Conservation (phyloP, 2,888 invertebrate genomes). For the Andrena minutula region DNA sequence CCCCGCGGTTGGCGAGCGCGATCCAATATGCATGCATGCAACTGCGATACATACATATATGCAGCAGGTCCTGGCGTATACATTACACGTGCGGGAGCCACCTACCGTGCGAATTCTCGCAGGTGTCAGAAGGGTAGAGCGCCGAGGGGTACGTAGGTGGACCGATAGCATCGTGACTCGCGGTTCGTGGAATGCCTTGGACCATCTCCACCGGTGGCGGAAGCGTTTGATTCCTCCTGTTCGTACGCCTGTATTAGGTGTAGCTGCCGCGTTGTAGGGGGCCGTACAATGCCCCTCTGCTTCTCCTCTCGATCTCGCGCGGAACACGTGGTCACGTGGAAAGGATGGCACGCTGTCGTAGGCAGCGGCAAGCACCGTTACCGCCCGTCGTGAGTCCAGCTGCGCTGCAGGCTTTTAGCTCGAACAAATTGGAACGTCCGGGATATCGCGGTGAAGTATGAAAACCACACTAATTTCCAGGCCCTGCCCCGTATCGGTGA, state of each 20-base stretch:
- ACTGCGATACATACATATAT: constrained; percentile 70
- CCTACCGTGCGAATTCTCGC: constrained; percentile 75
- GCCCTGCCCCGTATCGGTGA: constrained; percentile 42
- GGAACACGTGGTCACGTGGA: constrained; percentile 53
- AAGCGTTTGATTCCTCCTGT: constrained; percentile 63
- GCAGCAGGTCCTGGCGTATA: constrained; percentile 55
- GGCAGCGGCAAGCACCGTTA: constrained; percentile 15
- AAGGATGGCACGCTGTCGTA: constrained; percentile 37
- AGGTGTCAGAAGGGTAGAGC: constrained; percentile 66
- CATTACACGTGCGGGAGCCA: constrained; percentile 66
- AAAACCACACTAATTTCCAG: constrained; percentile 68
- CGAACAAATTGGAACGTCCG: constrained; percentile 66
- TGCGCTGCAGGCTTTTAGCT: constrained; percentile 38
- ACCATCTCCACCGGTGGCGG: constrained; percentile 43
- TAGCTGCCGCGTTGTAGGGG: constrained; percentile 30
- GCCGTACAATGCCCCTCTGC: constrained; percentile 39
- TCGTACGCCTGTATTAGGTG: constrained; percentile 61
- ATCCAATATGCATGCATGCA: constrained; percentile 71
- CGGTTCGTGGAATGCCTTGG: constrained; percentile 62
- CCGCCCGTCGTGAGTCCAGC: constrained; percentile 62
- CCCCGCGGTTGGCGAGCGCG: constrained; percentile 37
- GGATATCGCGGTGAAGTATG: constrained; percentile 44
- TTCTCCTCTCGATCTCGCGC: constrained; percentile 31
- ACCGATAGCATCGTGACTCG: constrained; percentile 68
- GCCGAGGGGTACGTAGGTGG: constrained; percentile 33